Conservation (phyloP, 2,797 vertebrate species). For the Cyclura pinguis region DNA sequence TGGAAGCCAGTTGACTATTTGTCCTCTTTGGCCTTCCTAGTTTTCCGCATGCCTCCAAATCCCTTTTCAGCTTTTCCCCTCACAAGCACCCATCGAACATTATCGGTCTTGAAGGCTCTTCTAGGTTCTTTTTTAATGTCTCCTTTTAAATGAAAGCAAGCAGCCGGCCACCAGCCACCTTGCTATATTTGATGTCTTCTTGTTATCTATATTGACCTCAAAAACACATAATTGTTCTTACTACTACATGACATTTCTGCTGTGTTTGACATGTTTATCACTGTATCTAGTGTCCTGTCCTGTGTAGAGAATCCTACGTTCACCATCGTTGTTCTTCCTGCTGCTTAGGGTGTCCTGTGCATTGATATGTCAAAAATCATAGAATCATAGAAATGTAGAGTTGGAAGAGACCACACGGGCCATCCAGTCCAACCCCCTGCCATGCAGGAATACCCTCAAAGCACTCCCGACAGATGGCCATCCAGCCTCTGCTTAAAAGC, state of each 20-base stretch:
- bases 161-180: not conserved
- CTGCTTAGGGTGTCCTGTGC: not conserved
- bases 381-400: too few species aligned
- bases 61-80: not conserved
- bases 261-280: not conserved
- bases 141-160: not conserved
- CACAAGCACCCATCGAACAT: not conserved
- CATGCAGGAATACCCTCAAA: too few species aligned
- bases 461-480: too few species aligned
- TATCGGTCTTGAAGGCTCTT: not conserved
- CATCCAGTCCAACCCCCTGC: too few species aligned
- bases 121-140: not conserved
- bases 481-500: too few species aligned
- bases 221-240: not conserved
- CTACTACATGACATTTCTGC: not conserved
- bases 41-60: not conserved
- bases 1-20: not conserved
- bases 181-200: not conserved
- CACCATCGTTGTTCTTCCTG: not conserved
- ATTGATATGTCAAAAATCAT: too few species aligned
- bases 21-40: not conserved
- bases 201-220: not conserved
- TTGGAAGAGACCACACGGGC: too few species aligned
- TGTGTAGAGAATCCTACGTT: not conserved
- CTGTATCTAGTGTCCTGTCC: not conserved